Evolutionary conservation across 1,140 invertebrate genomes (phyloP).

Genomic region (Chlorops oryzae): DNA sequence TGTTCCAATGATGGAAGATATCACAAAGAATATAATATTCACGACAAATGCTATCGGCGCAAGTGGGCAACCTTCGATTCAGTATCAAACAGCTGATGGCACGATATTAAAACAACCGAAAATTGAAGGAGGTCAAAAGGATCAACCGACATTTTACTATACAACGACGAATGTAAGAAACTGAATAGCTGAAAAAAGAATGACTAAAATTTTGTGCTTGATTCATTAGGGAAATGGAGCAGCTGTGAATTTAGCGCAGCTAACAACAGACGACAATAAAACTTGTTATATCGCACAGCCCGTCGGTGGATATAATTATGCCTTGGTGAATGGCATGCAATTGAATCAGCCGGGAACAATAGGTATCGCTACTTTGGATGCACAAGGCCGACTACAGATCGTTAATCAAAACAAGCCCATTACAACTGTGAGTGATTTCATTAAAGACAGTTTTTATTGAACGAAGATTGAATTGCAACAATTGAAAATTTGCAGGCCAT

Average conservation of each 20-base stretch:
- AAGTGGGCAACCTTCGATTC: conserved; percentile 43
- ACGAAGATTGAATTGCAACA: neutral
- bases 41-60: conserved; percentile 36
- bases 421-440: conserved; percentile 31
- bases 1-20: conserved; percentile 40
- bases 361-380: conserved; percentile 44
- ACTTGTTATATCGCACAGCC: conserved; percentile 66
- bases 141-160: conserved; percentile 61
- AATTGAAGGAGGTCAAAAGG: conserved; percentile 42
- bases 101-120: conserved; percentile 45
- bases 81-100: conserved; percentile 45
- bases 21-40: conserved; percentile 46
- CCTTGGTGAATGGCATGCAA: conserved; percentile 58
- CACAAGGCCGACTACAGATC: conserved; percentile 44
- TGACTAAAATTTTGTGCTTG: neutral
- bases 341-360: conserved; percentile 40
- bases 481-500: conserved; percentile 11
- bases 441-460: no score
- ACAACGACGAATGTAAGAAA: conserved; percentile 57
- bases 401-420: conserved; percentile 47
- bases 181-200: no score
- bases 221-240: conserved; percentile 41
- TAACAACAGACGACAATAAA: conserved; percentile 57
- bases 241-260: conserved; percentile 60
- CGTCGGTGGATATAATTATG: conserved; percentile 62